Evolutionary conservation across 2,113 vertebrate species (phyloP).

Genomic region (Protomyctophum bolini): DNA sequence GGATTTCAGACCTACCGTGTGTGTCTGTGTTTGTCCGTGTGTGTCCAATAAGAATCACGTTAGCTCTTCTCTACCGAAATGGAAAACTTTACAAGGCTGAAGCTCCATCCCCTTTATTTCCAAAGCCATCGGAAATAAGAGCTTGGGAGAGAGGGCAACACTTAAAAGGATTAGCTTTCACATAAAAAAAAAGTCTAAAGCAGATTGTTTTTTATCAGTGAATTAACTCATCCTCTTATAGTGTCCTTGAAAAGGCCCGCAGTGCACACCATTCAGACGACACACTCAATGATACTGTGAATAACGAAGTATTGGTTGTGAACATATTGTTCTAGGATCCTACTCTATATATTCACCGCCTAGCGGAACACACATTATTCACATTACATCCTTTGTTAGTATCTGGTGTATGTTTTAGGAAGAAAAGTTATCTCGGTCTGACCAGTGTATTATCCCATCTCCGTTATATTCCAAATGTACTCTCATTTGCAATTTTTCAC

Average conservation of each 20-base stretch:
- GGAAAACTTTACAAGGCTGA: slow-evolving; percentile 20
- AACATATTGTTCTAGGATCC: no score
- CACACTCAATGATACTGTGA: no score
- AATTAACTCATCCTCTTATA: slow-evolving; percentile 1
- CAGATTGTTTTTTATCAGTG: slow-evolving; percentile 26
- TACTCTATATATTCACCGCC: no score
- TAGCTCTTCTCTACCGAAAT: neutral
- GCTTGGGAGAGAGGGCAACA: slow-evolving; percentile 2
- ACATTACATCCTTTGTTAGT: no score
- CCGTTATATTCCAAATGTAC: neutral
- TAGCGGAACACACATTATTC: no score
- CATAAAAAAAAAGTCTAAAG: slow-evolving; percentile 11
- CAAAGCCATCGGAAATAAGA: neutral
- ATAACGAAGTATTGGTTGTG: no score
- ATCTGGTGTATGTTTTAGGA: no score
- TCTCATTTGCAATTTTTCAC: neutral
- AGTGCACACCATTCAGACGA: no score
- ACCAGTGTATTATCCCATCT: no score
- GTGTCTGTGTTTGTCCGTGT: slow-evolving; percentile 1
- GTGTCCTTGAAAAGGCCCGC: neutral
- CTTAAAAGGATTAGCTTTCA: slow-evolving; percentile 38
- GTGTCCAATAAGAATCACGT: neutral
- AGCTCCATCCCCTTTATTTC: neutral
- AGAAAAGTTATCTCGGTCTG: no score
- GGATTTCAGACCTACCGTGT: neutral